phyloP scores from a whole-genome alignment of 2,113 vertebrate species.

The Scophthalmus maximus region DNA sequence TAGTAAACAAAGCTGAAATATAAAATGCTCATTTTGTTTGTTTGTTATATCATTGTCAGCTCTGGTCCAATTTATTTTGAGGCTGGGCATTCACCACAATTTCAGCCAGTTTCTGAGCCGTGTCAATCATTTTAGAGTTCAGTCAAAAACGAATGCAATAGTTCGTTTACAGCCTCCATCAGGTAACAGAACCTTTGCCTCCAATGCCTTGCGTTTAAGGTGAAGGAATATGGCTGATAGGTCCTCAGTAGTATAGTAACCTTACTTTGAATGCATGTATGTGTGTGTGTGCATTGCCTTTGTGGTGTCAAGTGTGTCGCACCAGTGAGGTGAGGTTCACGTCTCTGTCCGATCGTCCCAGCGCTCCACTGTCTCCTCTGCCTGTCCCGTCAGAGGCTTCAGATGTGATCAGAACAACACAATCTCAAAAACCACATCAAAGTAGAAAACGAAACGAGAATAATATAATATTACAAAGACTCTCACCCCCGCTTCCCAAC shows the following conservation, averaged over 20 bases:
- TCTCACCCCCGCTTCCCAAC: conserved; percentile 60
- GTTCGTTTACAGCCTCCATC: too few relatives aligned
- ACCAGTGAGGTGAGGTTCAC: conserved; percentile 54
- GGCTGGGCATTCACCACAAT: too few relatives aligned
- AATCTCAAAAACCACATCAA: conserved; percentile 75
- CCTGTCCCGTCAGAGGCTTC: conserved; percentile 58
- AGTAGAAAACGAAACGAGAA: conserved; percentile 77
- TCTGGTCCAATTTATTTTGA: too few relatives aligned
- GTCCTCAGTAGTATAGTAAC: conserved; percentile 62
- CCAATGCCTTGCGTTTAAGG: not conserved
- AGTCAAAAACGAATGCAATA: too few relatives aligned
- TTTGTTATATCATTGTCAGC: too few relatives aligned
- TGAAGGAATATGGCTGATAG: not conserved
- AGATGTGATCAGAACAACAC: conserved; percentile 70
- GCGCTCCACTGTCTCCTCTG: conserved; percentile 30
- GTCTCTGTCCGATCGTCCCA: conserved; percentile 54
- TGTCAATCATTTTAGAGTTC: too few relatives aligned
- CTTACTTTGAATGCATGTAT: conserved; percentile 19
- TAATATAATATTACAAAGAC: conserved; percentile 79
- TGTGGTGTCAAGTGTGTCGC: too few relatives aligned
- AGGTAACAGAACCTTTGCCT: not conserved
- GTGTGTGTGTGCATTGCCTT: conserved; percentile 44
- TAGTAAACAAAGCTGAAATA: too few relatives aligned
- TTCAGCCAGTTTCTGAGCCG: too few relatives aligned
- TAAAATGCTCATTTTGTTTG: too few relatives aligned